phyloP scores from a whole-genome alignment of 2,888 invertebrate genomes.

The Nemurella pictetii region DNA sequence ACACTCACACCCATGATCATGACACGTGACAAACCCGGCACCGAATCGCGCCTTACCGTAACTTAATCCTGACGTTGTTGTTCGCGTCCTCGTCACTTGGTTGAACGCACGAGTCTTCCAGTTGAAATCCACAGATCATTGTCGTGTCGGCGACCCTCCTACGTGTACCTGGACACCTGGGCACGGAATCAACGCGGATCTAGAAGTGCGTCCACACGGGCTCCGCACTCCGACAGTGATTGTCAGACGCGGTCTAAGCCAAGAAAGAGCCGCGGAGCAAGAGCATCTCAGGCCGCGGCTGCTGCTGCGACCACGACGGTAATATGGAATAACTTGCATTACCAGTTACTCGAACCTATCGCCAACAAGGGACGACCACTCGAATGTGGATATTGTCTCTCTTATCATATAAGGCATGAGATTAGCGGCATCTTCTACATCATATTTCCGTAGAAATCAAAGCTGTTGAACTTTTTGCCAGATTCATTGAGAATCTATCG shows the following conservation, averaged over 20 bases:
- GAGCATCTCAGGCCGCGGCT: background rate
- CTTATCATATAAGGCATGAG: background rate
- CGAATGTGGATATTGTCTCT: background rate
- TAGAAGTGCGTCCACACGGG: background rate
- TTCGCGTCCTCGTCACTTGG: background rate
- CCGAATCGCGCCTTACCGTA: background rate
- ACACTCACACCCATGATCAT: background rate
- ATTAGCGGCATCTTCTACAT: background rate
- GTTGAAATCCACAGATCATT: conserved; percentile 25
- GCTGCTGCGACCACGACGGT: background rate
- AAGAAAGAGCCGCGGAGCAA: background rate
- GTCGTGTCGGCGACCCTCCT: conserved; percentile 5
- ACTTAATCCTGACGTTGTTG: conserved; percentile 6
- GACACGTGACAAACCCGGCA: background rate
- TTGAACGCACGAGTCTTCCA: background rate
- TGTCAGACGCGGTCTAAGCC: background rate
- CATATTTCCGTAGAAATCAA: background rate
- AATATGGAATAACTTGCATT: background rate
- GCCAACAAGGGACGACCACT: background rate
- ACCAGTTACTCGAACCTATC: background rate
- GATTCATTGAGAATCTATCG: background rate
- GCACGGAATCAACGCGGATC: conserved; percentile 20
- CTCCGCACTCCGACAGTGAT: too few species aligned
- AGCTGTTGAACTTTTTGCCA: background rate
- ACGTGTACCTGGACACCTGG: background rate